phyloP scores from a whole-genome alignment of 2,113 vertebrate species.

The Lophotis ruficrista region DNA sequence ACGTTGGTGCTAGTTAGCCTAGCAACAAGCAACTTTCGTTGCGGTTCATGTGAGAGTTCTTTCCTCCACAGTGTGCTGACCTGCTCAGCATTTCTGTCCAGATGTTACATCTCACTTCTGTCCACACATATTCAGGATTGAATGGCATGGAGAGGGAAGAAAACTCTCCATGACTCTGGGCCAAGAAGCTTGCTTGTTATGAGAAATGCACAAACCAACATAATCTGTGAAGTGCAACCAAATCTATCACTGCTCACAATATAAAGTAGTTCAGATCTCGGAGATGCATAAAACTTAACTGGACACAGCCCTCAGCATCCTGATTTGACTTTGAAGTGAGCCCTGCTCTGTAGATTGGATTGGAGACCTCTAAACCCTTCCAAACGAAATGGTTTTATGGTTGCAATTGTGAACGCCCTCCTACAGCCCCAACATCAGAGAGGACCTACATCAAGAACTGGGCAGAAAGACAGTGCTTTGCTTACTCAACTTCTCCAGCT shows the following conservation, averaged over 20 bases:
- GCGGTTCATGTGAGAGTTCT: background rate
- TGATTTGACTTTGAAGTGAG: background rate
- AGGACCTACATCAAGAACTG: fast-evolving
- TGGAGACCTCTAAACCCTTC: background rate
- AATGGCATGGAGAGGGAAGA: background rate
- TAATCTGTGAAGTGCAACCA: background rate
- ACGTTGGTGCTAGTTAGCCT: background rate
- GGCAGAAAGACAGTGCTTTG: background rate
- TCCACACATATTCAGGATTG: background rate
- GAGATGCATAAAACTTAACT: background rate
- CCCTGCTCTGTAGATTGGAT: background rate
- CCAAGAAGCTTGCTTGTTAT: fast-evolving
- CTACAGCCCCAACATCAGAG: background rate
- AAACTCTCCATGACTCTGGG: background rate
- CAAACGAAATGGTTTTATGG: background rate
- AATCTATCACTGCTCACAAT: background rate
- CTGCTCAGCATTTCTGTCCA: background rate
- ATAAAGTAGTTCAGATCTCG: background rate
- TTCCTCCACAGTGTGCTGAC: background rate
- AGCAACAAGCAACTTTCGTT: background rate
- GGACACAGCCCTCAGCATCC: background rate
- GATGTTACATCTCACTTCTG: background rate
- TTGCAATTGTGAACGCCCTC: background rate
- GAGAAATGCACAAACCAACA: background rate
- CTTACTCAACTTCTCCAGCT: background rate